phyloP scores from a whole-genome alignment of 2,113 vertebrate genomes.

The Glaucomys volans region DNA sequence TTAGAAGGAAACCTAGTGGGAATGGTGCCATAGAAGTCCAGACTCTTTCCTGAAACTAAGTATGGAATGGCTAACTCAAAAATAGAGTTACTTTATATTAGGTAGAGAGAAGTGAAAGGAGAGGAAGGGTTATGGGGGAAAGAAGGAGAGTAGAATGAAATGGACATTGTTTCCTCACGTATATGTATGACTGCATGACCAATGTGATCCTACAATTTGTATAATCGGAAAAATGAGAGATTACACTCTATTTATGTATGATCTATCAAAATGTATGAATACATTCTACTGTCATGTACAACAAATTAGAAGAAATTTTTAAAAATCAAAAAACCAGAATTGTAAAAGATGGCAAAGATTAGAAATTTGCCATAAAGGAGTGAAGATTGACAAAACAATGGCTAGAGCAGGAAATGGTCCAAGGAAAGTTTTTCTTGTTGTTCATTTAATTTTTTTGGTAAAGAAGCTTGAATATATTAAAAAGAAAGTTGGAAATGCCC shows the following conservation, averaged over 20 bases:
- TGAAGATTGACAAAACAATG: not conserved
- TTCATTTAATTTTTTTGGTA: not conserved
- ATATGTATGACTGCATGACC: too few species aligned
- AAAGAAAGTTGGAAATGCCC: not conserved
- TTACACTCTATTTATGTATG: too few species aligned
- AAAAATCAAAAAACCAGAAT: not conserved
- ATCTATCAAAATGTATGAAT: too few species aligned
- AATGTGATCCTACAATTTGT: too few species aligned
- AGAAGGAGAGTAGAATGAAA: too few species aligned
- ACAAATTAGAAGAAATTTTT: too few species aligned
- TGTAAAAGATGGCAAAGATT: not conserved
- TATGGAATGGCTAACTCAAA: not conserved
- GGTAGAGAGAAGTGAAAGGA: too few species aligned
- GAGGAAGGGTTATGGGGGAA: too few species aligned
- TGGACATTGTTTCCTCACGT: too few species aligned
- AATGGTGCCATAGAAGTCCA: not conserved
- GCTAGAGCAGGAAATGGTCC: not conserved
- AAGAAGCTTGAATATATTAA: not conserved
- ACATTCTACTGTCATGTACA: too few species aligned
- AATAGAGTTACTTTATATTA: too few species aligned
- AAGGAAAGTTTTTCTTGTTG: not conserved
- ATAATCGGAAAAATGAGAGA: too few species aligned
- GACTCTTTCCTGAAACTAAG: not conserved
- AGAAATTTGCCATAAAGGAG: not conserved
- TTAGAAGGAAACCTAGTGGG: slow-evolving; percentile 1